These are phyloP conservation scores for Spinus pinus DNA, from an alignment of 2,797 vertebrate genomes.

Conservation along the genomic window DNA sequence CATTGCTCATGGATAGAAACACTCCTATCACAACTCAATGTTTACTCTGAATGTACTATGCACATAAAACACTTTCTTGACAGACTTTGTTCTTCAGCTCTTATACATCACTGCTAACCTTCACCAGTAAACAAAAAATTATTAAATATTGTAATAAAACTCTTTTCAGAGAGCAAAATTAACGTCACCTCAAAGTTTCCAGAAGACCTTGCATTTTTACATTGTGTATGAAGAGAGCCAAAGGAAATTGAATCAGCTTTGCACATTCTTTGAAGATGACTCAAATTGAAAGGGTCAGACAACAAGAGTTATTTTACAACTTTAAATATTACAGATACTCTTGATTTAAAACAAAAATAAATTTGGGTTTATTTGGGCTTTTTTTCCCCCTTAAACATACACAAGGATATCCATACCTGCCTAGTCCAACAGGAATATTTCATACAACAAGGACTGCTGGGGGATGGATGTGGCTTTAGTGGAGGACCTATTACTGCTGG, in stretches of 20 bases:
- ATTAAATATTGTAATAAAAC: background rate
- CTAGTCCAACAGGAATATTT: background rate
- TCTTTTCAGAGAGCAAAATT: background rate
- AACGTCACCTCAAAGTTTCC: background rate
- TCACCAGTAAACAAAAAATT: background rate
- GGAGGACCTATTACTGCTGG: background rate
- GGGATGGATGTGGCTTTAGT: background rate
- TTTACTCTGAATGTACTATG: background rate
- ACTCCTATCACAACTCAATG: background rate
- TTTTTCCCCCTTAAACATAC: background rate
- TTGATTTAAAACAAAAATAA: background rate
- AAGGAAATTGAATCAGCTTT: background rate
- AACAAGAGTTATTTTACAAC: background rate
- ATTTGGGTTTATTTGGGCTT: background rate
- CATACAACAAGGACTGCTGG: background rate
- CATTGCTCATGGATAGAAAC: background rate
- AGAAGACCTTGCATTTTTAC: background rate
- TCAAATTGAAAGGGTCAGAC: background rate
- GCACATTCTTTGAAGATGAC: background rate
- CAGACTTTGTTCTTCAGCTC: background rate
- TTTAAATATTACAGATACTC: background rate
- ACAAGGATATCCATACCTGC: background rate
- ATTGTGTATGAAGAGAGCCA: background rate
- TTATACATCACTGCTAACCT: background rate
- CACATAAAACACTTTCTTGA: background rate